Evolutionary conservation across 2,888 invertebrate genomes (phyloP).

Genomic region (Idaea biselata): DNA sequence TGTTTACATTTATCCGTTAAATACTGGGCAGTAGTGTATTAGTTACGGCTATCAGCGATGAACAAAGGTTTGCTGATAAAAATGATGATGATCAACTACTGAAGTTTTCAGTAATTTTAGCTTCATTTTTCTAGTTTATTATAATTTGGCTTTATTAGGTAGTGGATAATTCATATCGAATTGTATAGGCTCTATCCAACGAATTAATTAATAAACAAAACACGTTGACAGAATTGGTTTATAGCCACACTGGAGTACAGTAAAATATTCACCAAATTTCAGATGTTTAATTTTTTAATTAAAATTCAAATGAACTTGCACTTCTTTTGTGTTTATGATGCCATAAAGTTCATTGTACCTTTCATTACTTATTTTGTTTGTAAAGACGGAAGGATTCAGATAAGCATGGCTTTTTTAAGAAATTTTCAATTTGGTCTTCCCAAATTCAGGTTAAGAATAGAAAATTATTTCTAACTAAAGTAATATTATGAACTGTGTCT

Average conservation of each 20-base stretch:
- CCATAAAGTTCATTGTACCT: not conserved
- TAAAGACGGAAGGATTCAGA: not conserved
- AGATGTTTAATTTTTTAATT: slow-evolving; percentile 15
- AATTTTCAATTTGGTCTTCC: not conserved
- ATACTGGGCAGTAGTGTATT: no score
- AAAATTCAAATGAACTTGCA: slow-evolving; percentile 8
- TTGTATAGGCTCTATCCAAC: not conserved
- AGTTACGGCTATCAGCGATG: no score
- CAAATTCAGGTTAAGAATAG: not conserved
- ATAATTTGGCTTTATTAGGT: not conserved
- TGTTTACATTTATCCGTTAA: no score
- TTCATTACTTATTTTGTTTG: not conserved
- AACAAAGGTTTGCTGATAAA: no score
- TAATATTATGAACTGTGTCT: not conserved
- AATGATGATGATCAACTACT: no score
- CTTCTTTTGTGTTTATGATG: not conserved
- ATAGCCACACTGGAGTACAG: slow-evolving; percentile 1
- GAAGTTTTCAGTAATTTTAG: not conserved
- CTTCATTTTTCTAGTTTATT: not conserved
- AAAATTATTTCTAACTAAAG: not conserved
- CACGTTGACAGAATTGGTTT: slow-evolving; percentile 1
- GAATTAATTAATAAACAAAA: not conserved
- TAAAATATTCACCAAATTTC: slow-evolving; percentile 8
- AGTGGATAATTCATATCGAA: slow-evolving; percentile 1
- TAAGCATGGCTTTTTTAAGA: not conserved